A percentile compares a stretch with the other conserved stretches of the same genome.
Evolutionary conservation across 2,888 invertebrate genomes (phyloP).

Genomic region (Drosophila paranaensis): DNA sequence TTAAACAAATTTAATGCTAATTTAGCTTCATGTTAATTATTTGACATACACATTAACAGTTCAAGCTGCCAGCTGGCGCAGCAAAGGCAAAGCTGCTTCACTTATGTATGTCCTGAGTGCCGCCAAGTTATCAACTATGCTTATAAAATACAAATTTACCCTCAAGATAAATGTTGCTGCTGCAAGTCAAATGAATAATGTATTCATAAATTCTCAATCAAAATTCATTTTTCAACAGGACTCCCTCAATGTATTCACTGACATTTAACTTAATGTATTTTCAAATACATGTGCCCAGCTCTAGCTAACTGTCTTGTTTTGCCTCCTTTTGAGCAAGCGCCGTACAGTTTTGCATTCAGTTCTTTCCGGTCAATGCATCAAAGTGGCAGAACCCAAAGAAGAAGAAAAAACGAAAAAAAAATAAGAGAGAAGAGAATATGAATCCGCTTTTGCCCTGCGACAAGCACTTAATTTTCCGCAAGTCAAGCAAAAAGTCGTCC

Average conservation of each 20-base stretch:
- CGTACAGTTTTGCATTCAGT: conserved; percentile 41
- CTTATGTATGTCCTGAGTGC: neutral
- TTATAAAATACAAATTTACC: neutral
- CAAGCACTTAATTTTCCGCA: conserved; percentile 67
- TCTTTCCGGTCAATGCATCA: conserved; percentile 74
- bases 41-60: neutral
- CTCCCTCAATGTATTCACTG: conserved; percentile 15
- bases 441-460: conserved; percentile 50
- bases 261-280: conserved; percentile 24
- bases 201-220: conserved; percentile 8
- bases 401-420: conserved; percentile 1
- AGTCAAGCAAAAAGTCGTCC: conserved; percentile 62
- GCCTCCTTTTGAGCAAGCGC: conserved; percentile 1
- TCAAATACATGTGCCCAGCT: neutral
- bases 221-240: conserved; percentile 2
- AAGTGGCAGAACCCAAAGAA: conserved; percentile 41
- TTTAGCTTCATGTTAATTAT: neutral
- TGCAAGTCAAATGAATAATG: conserved; percentile 3
- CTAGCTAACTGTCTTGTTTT: conserved; percentile 1
- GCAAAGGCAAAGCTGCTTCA: neutral
- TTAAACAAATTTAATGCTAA: neutral
- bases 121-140: neutral
- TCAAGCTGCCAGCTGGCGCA: neutral
- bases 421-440: conserved; percentile 6
- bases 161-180: neutral